phyloP scores from a whole-genome alignment of 2,113 vertebrate genomes.

The Eclectus roratus region DNA sequence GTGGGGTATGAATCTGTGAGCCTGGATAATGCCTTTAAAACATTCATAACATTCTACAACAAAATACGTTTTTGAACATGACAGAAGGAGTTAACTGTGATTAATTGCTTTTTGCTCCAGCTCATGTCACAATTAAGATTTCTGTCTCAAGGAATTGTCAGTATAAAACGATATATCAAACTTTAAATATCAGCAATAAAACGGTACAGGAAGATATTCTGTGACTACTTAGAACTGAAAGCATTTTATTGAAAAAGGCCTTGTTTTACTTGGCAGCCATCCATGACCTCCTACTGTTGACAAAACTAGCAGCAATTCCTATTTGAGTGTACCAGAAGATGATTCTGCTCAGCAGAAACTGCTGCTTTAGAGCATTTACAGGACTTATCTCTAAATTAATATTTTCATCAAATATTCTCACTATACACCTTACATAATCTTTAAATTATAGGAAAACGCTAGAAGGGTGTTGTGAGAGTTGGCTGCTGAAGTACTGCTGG shows the following conservation, averaged over 20 bases:
- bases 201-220: constrained; percentile 46
- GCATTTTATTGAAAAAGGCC: constrained; percentile 69
- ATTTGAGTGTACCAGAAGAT: constrained; percentile 69
- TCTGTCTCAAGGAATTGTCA: constrained; percentile 55
- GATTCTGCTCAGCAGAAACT: constrained; percentile 62
- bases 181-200: constrained; percentile 72
- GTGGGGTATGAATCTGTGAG: constrained; percentile 34
- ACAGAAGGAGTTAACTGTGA: constrained; percentile 54
- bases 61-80: constrained; percentile 22
- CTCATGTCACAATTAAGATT: constrained; percentile 65
- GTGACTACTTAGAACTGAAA: constrained; percentile 56
- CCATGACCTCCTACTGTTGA: constrained; percentile 76
- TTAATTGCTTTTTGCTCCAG: constrained; percentile 46
- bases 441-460: constrained; percentile 75
- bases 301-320: constrained; percentile 74
- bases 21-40: constrained; percentile 59
- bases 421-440: constrained; percentile 75
- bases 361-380: constrained; percentile 62
- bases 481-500: constrained; percentile 58
- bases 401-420: constrained; percentile 73
- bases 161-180: constrained; percentile 59
- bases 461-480: constrained; percentile 62
- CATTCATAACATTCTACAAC: constrained; percentile 9
- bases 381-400: constrained; percentile 81
- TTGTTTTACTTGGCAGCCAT: constrained; percentile 76